These are phyloP conservation scores for Aleadryas rufinucha DNA, from an alignment of 2,113 vertebrate genomes.

Conservation along the genomic window DNA sequence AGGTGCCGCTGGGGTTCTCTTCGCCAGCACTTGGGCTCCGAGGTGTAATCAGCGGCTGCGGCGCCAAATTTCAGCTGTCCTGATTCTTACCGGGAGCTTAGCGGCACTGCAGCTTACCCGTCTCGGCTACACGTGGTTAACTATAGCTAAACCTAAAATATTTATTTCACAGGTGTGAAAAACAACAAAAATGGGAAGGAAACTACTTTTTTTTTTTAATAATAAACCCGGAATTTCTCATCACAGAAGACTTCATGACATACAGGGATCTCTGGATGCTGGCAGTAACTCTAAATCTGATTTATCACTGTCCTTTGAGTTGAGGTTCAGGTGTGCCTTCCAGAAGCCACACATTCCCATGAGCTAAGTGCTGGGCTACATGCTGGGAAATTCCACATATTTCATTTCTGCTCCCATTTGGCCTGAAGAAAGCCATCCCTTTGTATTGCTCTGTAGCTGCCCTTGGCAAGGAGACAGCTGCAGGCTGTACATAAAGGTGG, in stretches of 20 bases:
- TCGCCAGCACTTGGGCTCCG: not conserved
- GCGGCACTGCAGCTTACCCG: not conserved
- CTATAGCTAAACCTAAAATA: not conserved
- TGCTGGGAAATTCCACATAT: not conserved
- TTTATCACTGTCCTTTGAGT: not conserved
- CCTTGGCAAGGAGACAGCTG: not conserved
- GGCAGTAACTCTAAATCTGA: not conserved
- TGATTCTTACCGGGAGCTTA: not conserved
- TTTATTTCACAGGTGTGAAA: not conserved
- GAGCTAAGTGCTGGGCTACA: accelerated
- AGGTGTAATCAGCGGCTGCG: not conserved
- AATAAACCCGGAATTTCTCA: not conserved
- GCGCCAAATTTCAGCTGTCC: not conserved
- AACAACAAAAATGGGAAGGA: not conserved
- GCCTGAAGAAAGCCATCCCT: not conserved
- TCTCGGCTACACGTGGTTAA: not conserved
- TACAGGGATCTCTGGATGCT: not conserved
- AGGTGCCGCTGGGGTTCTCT: not conserved
- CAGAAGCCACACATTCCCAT: not conserved
- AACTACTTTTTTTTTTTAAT: not conserved
- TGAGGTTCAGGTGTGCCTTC: not conserved
- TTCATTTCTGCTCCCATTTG: not conserved
- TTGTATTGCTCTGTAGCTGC: not conserved
- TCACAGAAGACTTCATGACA: not conserved
- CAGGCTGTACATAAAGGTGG: not conserved